Evolutionary conservation across 2,888 invertebrate genomes (phyloP).

Genomic region (Napeogenes inachia): DNA sequence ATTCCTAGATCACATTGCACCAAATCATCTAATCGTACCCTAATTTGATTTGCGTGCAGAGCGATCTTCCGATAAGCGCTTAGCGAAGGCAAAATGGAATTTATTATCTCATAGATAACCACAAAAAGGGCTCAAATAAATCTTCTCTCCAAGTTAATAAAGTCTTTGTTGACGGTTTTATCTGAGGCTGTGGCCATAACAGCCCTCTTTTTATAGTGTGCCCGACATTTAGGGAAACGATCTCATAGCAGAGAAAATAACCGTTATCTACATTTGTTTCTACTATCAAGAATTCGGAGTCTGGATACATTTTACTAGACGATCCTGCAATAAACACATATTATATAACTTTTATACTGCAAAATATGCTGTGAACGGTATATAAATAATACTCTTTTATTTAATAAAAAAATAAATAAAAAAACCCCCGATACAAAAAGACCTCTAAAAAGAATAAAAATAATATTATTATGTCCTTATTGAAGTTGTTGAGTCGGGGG

Average conservation of each 20-base stretch:
- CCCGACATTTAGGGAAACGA: slow-evolving; percentile 19
- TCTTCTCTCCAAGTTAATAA: slow-evolving; percentile 68
- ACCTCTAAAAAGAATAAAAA: no score
- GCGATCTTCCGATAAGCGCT: slow-evolving; percentile 62
- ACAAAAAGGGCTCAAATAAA: slow-evolving; percentile 67
- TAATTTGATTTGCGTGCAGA: slow-evolving; percentile 70
- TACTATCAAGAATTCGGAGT: slow-evolving; percentile 5
- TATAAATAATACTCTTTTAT: no score
- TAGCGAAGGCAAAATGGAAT: slow-evolving; percentile 62
- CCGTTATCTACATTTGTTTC: slow-evolving; percentile 6
- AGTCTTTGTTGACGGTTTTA: slow-evolving; percentile 65
- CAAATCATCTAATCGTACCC: slow-evolving; percentile 55
- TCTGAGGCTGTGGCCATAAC: slow-evolving; percentile 51
- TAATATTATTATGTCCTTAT: no score
- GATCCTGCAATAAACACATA: not conserved
- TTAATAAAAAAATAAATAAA: no score
- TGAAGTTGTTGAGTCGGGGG: no score
- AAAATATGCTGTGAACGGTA: no score
- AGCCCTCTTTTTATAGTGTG: slow-evolving; percentile 50
- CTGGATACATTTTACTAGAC: not conserved
- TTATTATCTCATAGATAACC: slow-evolving; percentile 62
- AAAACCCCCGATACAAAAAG: no score
- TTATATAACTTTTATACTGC: no score
- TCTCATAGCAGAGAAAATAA: slow-evolving; percentile 11
- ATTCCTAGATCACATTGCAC: slow-evolving; percentile 1